Conservation (phyloP, 1,140 invertebrate species). For the Venustaconcha ellipsiformis region DNA sequence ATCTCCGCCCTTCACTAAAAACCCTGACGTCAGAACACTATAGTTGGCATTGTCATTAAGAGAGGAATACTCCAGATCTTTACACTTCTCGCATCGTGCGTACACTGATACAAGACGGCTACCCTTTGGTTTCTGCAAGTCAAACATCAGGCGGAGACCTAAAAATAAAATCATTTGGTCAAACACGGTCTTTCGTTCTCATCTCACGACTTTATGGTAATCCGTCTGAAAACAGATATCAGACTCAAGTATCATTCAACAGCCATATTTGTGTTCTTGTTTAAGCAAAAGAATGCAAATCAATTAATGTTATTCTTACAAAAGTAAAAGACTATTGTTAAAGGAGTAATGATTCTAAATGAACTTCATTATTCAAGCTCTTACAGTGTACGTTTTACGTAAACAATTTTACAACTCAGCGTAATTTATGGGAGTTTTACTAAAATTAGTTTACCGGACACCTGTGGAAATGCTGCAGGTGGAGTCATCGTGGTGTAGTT, state of each 20-base stretch:
- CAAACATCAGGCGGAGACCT: conserved; percentile 7
- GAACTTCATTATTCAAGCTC: no score
- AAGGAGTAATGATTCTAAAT: no score
- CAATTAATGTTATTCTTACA: no score
- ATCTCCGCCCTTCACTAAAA: conserved; percentile 7
- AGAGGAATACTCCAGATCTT: conserved; percentile 17
- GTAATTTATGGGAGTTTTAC: background rate
- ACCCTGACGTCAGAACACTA: background rate
- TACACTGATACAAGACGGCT: background rate
- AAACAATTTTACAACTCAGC: no score
- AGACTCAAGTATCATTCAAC: no score
- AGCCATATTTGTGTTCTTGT: no score
- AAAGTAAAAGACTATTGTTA: no score
- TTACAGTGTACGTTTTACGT: no score
- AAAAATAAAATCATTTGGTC: background rate
- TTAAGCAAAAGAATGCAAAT: no score
- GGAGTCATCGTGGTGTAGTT: conserved; percentile 71
- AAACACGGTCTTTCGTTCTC: no score
- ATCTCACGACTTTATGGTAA: no score
- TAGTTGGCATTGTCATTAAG: conserved; percentile 8
- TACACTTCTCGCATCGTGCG: conserved; percentile 12
- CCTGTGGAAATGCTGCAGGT: conserved; percentile 75
- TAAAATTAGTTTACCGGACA: conserved; percentile 67
- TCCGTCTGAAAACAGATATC: no score
- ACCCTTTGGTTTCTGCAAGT: background rate